Conservation (phyloP, 2,888 invertebrate genomes). For the Aricia artaxerxes region DNA sequence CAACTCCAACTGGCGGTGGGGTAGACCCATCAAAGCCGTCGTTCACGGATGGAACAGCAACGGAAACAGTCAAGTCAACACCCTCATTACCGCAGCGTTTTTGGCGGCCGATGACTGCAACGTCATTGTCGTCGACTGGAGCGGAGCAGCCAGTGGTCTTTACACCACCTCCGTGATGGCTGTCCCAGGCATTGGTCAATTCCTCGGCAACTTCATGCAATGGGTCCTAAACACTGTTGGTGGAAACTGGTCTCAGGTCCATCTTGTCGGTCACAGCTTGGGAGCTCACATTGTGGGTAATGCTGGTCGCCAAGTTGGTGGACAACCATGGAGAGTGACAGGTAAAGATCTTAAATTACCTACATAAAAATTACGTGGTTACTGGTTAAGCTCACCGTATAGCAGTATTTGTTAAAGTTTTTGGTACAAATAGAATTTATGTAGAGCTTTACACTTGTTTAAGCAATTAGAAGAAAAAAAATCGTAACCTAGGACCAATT, state of each 20-base stretch:
- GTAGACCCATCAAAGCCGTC: conserved; percentile 48
- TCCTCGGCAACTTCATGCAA: conserved; percentile 58
- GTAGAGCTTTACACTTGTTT: too few species aligned
- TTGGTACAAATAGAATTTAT: too few species aligned
- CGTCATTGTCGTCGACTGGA: conserved; percentile 65
- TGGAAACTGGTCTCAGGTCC: conserved; percentile 61
- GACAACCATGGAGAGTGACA: conserved; percentile 37
- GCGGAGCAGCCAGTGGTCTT: conserved; percentile 47
- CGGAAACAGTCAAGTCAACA: conserved; percentile 47
- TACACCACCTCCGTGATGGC: conserved; percentile 51
- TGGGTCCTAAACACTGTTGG: conserved; percentile 59
- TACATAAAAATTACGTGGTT: too few species aligned
- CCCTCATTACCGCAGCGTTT: conserved; percentile 49
- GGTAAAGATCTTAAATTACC: background rate
- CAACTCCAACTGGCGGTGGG: conserved; percentile 50
- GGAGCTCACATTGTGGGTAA: conserved; percentile 64
- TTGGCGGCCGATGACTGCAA: conserved; percentile 49
- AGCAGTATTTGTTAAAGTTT: too few species aligned
- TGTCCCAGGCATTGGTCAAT: conserved; percentile 56
- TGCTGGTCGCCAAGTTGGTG: conserved; percentile 54
- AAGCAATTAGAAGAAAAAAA: too few species aligned
- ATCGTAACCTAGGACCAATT: too few species aligned
- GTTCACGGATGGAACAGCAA: conserved; percentile 46
- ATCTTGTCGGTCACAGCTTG: conserved; percentile 59
- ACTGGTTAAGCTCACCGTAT: too few species aligned